Evolutionary conservation across 2,888 invertebrate species (phyloP), one percentile per base, ranked within the genome.

Genomic region (Oasisia sp.): DNA sequence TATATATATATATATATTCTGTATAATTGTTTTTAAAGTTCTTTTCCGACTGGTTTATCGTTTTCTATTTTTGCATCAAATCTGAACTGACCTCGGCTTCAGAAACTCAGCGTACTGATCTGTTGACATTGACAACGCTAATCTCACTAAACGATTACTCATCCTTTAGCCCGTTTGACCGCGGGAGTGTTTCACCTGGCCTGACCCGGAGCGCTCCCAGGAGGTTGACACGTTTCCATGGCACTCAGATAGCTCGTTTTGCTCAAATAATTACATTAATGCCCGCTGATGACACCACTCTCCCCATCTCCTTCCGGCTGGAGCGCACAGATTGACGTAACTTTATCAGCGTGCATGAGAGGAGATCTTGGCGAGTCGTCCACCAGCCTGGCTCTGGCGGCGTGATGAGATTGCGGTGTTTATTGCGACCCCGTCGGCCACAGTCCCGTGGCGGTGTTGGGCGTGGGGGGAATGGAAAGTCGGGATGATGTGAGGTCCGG

Each of bases 271-370:
- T 74, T 27, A 74, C 74, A 74, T n/a, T 74, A 74, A 74, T 74
- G 74, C 27, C 7, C 27, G n/a, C 0, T 27, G 74, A 74, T 74
- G 74, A 74, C 19, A n/a, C 19, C 27, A 74, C n/a, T 74, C 74
- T 19, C 56, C 56, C n/a, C 27, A 19, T 3, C 7, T 27, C 3
- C 19, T 5, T 7, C n/a, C 27, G 74, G 74, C 74, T 7, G 27
- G 19, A 7, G n/a, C 7, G n/a, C 74, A 74, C 74, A 74, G 74
- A 74, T 74, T 74, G 74, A 74, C n/a, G 74, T 74, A 74, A 74
- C 74, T 74, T 74, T 74, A 74, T 74, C 74, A 74, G 74, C n/a
- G 74, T 74, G 74, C 74, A 74, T 74, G 74, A 74, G 74, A 27
- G 74, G n/a, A 74, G 74, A 74, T 74, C 27, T 74, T 74, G 27